Base-by-base conservation (phyloP, 2,888 invertebrate genomes). In the Rutpela maculata region DNA sequence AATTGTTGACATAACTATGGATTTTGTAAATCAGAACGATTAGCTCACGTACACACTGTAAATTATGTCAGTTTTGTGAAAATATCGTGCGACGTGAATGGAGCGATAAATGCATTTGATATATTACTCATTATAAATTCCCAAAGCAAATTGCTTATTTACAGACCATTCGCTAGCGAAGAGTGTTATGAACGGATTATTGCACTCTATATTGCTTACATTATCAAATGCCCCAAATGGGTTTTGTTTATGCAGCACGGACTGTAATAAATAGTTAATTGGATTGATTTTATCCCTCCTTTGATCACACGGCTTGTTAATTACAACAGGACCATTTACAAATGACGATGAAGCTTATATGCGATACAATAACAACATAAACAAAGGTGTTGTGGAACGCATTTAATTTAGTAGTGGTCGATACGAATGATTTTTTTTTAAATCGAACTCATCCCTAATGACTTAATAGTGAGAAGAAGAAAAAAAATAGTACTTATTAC, bases 101-200 rank as follows among this genome's bases (percentile, higher is more conserved):
- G n/a, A 12, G 50, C n/a, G 50, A 6, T n/a, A 50, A 50, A 50
- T 50, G 59, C 19, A 11, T 59, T 59, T 59, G 59, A 65, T 65
- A 38, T 35, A 12, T 43, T 50, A 17, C 50, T 35, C 65, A 65
- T 65, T 38, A 17, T 12, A 35, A 43, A 65, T 65, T 65, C 43
- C 38, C 65, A 65, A 43, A 38, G 43, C 65, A 35, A 65, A 43
- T 43, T 65, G 65, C 65, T 31, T 43, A 65, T 65, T 43, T 35
- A 35, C 43, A 19, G 65, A 0, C 43, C 26, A 35, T 62, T 38
- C 43, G 65, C 17, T 17, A 38, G 65, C 19, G 18, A 31, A 62
- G 15, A n/a, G 65, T 11, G 18, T 35, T 65, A 35, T 35, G 43
- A 11, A 65, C 38, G 18, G 35, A 31, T 62, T 31, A 60, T 60